Evolutionary conservation across 2,113 vertebrate genomes (phyloP).

Genomic region (Petrocephalus zakoni): DNA sequence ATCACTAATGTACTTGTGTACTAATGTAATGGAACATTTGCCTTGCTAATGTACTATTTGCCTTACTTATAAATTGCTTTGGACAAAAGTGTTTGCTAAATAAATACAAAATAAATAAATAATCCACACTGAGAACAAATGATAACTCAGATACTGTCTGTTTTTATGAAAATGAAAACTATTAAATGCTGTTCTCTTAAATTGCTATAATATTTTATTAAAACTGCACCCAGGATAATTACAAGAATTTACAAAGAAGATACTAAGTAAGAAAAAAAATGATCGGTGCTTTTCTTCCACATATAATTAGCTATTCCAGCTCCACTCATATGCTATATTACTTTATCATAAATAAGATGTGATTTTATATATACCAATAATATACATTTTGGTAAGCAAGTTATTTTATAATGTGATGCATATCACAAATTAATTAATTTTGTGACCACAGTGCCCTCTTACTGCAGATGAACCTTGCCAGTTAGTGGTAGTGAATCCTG

Average conservation of each 20-base stretch:
- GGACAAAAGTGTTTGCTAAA: background rate
- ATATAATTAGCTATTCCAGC: background rate
- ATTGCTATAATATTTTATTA: background rate
- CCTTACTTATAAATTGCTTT: constrained; percentile 3
- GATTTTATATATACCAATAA: background rate
- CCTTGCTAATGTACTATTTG: background rate
- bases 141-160: background rate
- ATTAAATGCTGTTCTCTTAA: background rate
- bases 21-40: background rate
- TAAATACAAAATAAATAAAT: background rate
- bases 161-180: background rate
- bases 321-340: background rate
- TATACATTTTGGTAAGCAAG: background rate
- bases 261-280: background rate
- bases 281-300: background rate
- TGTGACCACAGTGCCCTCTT: background rate
- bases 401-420: background rate
- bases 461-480: background rate
- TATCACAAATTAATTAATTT: background rate
- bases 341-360: background rate
- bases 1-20: background rate
- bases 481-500: background rate
- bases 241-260: background rate
- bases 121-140: background rate
- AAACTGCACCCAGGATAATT: background rate